These are phyloP conservation scores for Netelia virgata DNA, from an alignment of 2,888 invertebrate species.

Conservation along the genomic window DNA sequence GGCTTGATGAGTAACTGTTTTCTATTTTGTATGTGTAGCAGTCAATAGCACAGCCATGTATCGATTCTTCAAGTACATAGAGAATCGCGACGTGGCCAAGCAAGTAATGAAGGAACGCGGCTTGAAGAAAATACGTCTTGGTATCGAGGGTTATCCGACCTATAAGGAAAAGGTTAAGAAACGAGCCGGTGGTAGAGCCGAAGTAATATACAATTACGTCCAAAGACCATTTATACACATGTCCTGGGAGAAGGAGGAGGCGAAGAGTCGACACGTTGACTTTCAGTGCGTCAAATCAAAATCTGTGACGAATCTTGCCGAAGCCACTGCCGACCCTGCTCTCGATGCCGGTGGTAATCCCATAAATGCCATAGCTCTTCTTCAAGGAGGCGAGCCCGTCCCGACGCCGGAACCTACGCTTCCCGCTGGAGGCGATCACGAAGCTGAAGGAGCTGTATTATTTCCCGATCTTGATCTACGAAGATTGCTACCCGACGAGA, in stretches of 20 bases:
- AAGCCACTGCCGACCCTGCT: constrained; percentile 96
- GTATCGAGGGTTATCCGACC: constrained; percentile 99
- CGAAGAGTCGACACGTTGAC: constrained; percentile 99
- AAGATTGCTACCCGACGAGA: constrained; percentile 80
- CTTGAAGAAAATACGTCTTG: constrained; percentile 98
- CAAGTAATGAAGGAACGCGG: constrained; percentile 99
- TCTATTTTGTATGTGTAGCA: constrained; percentile 86
- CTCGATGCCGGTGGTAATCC: constrained; percentile 88
- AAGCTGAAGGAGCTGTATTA: constrained; percentile 84
- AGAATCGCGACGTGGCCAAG: constrained; percentile 99
- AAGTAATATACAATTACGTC: constrained; percentile 99
- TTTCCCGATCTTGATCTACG: constrained; percentile 80
- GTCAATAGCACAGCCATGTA: constrained; percentile 98
- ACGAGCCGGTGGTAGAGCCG: constrained; percentile 96
- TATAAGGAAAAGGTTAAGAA: constrained; percentile 99
- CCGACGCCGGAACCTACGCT: constrained; percentile 77
- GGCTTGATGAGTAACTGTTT: constrained; percentile 2
- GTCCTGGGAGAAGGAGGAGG: constrained; percentile 99
- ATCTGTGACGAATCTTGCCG: constrained; percentile 98
- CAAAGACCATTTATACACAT: constrained; percentile 99
- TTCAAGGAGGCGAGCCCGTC: constrained; percentile 81
- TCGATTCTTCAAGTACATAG: constrained; percentile 99
- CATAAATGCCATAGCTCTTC: constrained; percentile 81
- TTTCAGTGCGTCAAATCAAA: constrained; percentile 99
- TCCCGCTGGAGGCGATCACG: constrained; percentile 79